Conservation (phyloP, 2,113 vertebrate species). For the Spheniscus mendiculus region DNA sequence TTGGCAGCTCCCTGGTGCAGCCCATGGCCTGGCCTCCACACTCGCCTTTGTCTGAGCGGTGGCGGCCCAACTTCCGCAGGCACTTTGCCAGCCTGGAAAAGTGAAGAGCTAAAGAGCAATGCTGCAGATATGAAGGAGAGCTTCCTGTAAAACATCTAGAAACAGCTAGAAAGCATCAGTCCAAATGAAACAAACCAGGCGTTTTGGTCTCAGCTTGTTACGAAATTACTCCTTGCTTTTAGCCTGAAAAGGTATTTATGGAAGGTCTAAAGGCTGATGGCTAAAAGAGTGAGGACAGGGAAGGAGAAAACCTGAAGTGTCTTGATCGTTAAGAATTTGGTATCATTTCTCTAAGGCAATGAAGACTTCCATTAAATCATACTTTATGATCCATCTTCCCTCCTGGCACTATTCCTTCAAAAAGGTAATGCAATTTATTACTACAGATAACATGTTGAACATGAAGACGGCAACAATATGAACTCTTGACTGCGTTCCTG, state of each 20-base stretch:
- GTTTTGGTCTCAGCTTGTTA: background rate
- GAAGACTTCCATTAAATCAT: background rate
- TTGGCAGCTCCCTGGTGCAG: background rate
- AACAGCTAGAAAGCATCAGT: background rate
- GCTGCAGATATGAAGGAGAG: rapidly evolving
- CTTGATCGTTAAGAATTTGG: background rate
- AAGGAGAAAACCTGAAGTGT: background rate
- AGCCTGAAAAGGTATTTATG: background rate
- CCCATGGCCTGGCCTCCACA: background rate
- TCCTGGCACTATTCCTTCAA: background rate
- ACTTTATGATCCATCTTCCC: background rate
- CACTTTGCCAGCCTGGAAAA: background rate
- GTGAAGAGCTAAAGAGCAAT: background rate
- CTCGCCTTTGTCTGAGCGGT: rapidly evolving
- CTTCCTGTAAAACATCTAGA: background rate
- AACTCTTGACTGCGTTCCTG: rapidly evolving
- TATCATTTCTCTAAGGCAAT: background rate
- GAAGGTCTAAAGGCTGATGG: background rate
- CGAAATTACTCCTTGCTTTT: background rate
- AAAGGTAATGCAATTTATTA: background rate
- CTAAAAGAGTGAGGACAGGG: rapidly evolving
- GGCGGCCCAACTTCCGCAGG: background rate
- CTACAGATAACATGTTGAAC: rapidly evolving
- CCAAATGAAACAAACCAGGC: background rate
- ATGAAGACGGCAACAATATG: rapidly evolving